phyloP scores from a whole-genome alignment of 2,888 invertebrate genomes.

The Drosophila testacea region DNA sequence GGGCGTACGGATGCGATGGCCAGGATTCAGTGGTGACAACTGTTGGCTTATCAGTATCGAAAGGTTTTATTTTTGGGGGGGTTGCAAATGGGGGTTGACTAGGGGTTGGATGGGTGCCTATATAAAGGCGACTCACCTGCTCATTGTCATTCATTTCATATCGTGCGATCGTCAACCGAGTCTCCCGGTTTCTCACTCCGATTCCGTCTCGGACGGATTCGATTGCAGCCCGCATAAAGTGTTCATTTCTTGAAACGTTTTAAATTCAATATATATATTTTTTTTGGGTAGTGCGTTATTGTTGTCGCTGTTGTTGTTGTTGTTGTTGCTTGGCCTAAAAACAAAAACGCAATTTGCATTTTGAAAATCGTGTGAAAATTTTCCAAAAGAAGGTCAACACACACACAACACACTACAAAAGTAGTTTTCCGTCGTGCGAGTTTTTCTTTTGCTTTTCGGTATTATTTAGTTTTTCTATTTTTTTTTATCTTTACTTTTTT shows the following conservation, averaged over 20 bases:
- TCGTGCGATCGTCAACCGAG: constrained; percentile 57
- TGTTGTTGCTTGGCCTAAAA: constrained; percentile 49
- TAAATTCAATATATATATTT: constrained; percentile 5
- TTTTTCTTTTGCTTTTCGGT: constrained; percentile 42
- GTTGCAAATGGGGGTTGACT: constrained; percentile 5
- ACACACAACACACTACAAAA: constrained; percentile 13
- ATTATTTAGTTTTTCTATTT: constrained; percentile 17
- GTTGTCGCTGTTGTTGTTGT: constrained; percentile 11
- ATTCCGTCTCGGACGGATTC: constrained; percentile 23
- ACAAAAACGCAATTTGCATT: constrained; percentile 71
- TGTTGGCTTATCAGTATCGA: constrained; percentile 31
- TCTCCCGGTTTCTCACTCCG: constrained; percentile 22
- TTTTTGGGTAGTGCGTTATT: constrained; percentile 28
- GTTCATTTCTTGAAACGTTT: constrained; percentile 52
- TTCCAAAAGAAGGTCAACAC: constrained; percentile 56
- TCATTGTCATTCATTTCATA: constrained; percentile 77
- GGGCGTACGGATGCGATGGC: constrained; percentile 37
- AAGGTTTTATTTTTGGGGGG: constrained; percentile 13
- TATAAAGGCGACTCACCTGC: constrained; percentile 79
- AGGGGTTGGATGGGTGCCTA: constrained; percentile 51
- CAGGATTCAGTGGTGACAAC: constrained; percentile 56
- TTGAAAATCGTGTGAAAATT: constrained; percentile 76
- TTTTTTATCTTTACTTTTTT: constrained; percentile 18
- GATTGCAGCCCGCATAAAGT: constrained; percentile 72
- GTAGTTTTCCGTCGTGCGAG: constrained; percentile 12